phyloP scores from a whole-genome alignment of 2,888 invertebrate genomes.

The Selenia dentaria region DNA sequence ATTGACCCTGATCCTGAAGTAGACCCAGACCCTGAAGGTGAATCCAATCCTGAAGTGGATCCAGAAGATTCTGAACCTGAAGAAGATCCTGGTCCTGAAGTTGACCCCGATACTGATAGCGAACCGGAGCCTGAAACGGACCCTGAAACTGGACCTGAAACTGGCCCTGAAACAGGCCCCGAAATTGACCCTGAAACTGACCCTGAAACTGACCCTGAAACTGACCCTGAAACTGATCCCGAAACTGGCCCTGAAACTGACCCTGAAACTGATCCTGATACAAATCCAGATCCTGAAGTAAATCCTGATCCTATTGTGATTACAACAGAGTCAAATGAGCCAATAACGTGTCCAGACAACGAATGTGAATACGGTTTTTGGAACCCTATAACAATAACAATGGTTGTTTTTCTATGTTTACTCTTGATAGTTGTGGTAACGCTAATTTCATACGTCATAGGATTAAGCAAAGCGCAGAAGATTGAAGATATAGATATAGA shows the following conservation, averaged over 20 bases:
- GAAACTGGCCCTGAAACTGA: conserved; percentile 6
- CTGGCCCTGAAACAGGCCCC: background rate
- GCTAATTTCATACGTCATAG: conserved; percentile 10
- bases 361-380: conserved; percentile 9
- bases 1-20: conserved; percentile 1
- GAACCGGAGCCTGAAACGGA: conserved; percentile 22
- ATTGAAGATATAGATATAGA: conserved; percentile 10
- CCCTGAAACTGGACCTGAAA: conserved; percentile 3
- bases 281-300: conserved; percentile 9
- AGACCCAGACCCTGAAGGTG: conserved; percentile 5
- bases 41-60: background rate
- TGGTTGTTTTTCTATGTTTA: conserved; percentile 15
- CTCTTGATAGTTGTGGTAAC: conserved; percentile 4
- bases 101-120: background rate
- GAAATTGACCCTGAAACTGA: background rate
- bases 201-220: background rate
- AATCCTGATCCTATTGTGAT: background rate
- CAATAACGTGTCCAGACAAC: background rate
- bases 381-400: conserved; percentile 20
- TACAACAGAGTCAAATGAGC: background rate
- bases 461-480: conserved; percentile 6
- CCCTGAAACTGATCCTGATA: background rate
- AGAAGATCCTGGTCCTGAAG: background rate
- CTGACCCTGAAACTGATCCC: conserved; percentile 20
- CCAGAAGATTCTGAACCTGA: background rate